Base-by-base conservation (phyloP, 2,888 invertebrate genomes). In the Nemapogon koenigi region DNA sequence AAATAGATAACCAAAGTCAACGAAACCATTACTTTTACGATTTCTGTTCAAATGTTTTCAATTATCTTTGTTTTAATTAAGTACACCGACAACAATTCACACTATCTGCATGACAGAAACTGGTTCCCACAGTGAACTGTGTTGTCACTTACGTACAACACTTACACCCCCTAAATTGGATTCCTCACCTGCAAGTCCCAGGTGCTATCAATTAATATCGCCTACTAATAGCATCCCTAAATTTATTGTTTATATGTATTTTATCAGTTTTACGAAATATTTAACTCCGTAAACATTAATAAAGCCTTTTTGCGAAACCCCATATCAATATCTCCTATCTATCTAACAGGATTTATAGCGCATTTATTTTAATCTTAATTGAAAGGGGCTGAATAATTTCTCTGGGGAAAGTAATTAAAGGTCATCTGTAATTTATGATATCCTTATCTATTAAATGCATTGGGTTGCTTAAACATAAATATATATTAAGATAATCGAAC, bases 131-230 rank as follows among this genome's bases (percentile, higher is more conserved):
- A 31, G 17, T 31, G 31, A 31, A 31, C 16, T 10, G 28, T 19
- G 33, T 19, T 33, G 33, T 33, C 33, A 33, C 33, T 31, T 33
- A 33, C n/a, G n/a, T n/a, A n/a, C n/a, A 22, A 22, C 25, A 22
- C 15, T 35, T 35, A 22, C 35, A 25, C 35, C 35, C 75, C 72
- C 72, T 64, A 72, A 73, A 69, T 57, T 57, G 57, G 50, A 53
- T 46, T 46, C 56, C 59, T 66, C 76, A 76, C 76, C 75, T 76
- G 73, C 72, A 22, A 14, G 35, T 15, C 15, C 36, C 40, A 35
- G 35, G 35, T 35, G 35, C 35, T 4, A 4, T 16, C 35, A 15
- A 35, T 35, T 35, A 35, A 35, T 18, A 35, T 25, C 35, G 26
- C 16, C 35, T 16, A 13, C 26, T 35, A 35, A 26, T 35, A 35